phyloP scores from a whole-genome alignment of 1,140 invertebrate genomes.

The Ladona fulva region DNA sequence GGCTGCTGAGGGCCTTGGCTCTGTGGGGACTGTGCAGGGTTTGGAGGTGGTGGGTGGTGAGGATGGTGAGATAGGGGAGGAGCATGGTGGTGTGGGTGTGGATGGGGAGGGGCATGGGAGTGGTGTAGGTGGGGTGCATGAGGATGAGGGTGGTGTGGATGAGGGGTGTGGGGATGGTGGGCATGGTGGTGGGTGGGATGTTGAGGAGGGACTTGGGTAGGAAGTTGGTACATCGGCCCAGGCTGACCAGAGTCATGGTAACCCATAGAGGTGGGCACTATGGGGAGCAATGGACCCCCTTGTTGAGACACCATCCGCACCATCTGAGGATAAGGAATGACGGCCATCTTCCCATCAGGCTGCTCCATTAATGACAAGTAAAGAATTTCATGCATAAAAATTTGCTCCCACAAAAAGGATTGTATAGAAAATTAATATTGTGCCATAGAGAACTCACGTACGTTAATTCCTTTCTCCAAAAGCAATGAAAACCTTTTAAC shows the following conservation, averaged over 20 bases:
- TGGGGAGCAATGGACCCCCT: neutral
- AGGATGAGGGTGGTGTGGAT: neutral
- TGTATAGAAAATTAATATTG: too few species aligned
- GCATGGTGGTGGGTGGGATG: neutral
- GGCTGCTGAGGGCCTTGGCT: neutral
- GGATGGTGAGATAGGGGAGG: neutral
- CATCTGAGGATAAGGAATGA: constrained; percentile 9
- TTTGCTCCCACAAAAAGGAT: too few species aligned
- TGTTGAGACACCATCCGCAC: neutral
- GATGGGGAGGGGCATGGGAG: neutral
- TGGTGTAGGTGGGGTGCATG: neutral
- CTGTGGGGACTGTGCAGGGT: neutral
- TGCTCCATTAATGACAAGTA: neutral
- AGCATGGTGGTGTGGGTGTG: neutral
- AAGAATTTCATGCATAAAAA: neutral
- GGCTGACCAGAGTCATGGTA: neutral
- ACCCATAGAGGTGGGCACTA: neutral
- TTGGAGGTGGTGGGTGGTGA: neutral
- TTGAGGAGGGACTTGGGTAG: neutral
- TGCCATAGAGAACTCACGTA: too few species aligned
- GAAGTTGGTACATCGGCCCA: neutral
- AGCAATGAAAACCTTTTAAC: too few species aligned
- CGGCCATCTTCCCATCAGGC: constrained; percentile 1
- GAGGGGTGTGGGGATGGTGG: neutral
- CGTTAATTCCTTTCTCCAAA: too few species aligned